phyloP scores from a whole-genome alignment of 1,140 invertebrate genomes.

The Helicoverpa zea region DNA sequence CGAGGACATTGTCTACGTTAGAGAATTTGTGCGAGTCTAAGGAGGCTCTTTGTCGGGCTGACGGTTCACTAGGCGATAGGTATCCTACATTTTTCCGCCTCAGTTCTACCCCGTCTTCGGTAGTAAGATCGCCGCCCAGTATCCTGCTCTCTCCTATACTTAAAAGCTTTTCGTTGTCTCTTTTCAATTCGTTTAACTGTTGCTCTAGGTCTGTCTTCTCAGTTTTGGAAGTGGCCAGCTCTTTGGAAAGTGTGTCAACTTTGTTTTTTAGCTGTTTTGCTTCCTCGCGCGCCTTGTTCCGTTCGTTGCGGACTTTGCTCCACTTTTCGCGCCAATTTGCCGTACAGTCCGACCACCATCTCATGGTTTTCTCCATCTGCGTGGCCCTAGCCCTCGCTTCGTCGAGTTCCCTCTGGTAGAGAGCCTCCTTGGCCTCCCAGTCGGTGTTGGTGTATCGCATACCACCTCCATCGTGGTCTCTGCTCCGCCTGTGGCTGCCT shows the following conservation, averaged over 20 bases:
- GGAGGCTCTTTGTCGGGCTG: slow-evolving; percentile 73
- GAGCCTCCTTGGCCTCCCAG: slow-evolving; percentile 82
- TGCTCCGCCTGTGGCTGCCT: slow-evolving; percentile 75
- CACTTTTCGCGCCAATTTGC: slow-evolving; percentile 96
- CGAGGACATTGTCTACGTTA: slow-evolving; percentile 77
- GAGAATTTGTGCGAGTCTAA: slow-evolving; percentile 82
- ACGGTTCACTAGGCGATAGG: slow-evolving; percentile 72
- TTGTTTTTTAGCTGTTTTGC: slow-evolving; percentile 93
- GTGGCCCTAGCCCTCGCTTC: slow-evolving; percentile 96
- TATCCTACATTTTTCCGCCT: slow-evolving; percentile 76
- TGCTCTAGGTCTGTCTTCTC: slow-evolving; percentile 93
- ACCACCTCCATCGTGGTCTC: slow-evolving; percentile 71
- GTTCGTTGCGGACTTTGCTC: slow-evolving; percentile 94
- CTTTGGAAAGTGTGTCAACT: slow-evolving; percentile 93
- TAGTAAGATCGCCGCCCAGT: slow-evolving; percentile 72
- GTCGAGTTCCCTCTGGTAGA: slow-evolving; percentile 93
- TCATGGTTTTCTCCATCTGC: slow-evolving; percentile 99
- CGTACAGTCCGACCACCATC: slow-evolving; percentile 96
- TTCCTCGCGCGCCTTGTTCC: slow-evolving; percentile 96
- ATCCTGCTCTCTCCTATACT: slow-evolving; percentile 82
- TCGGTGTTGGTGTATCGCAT: slow-evolving; percentile 79
- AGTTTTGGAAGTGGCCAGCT: slow-evolving; percentile 91
- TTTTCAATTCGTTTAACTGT: slow-evolving; percentile 84
- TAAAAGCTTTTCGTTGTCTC: slow-evolving; percentile 80
- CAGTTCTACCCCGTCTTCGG: slow-evolving; percentile 79